Evolutionary conservation across 1,140 invertebrate species (phyloP).

Genomic region (Octopus bimaculoides): DNA sequence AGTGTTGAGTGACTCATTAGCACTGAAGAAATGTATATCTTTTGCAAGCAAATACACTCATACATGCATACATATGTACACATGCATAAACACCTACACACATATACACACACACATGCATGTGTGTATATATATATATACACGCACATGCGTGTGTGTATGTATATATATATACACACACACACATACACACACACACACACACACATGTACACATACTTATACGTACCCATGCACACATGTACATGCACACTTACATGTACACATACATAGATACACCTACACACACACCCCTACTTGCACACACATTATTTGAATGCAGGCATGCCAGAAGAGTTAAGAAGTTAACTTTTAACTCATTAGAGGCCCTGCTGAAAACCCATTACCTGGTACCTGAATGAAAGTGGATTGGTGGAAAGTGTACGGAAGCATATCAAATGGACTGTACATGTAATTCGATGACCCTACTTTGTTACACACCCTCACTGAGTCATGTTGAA

Average conservation of each 20-base stretch:
- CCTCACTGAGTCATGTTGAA: too few species aligned
- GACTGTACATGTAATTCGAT: constrained; percentile 8
- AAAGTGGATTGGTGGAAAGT: background rate
- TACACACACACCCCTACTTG: constrained; percentile 3
- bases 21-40: too few species aligned
- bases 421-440: constrained; percentile 14
- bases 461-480: too few species aligned
- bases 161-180: too few species aligned
- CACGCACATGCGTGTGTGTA: background rate
- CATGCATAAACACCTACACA: background rate
- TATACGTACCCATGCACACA: constrained; percentile 11
- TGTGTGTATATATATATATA: background rate
- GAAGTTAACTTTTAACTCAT: too few species aligned
- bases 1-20: too few species aligned
- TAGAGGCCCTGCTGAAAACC: background rate
- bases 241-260: constrained; percentile 21
- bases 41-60: too few species aligned
- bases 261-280: constrained; percentile 5
- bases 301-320: too few species aligned
- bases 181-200: constrained; percentile 19
- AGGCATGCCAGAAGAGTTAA: too few species aligned
- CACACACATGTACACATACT: constrained; percentile 16
- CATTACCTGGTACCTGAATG: constrained; percentile 12
- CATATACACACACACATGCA: background rate
- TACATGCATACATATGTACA: background rate